phyloP scores from a whole-genome alignment of 1,140 invertebrate species.

The Xylocopa sonorina region DNA sequence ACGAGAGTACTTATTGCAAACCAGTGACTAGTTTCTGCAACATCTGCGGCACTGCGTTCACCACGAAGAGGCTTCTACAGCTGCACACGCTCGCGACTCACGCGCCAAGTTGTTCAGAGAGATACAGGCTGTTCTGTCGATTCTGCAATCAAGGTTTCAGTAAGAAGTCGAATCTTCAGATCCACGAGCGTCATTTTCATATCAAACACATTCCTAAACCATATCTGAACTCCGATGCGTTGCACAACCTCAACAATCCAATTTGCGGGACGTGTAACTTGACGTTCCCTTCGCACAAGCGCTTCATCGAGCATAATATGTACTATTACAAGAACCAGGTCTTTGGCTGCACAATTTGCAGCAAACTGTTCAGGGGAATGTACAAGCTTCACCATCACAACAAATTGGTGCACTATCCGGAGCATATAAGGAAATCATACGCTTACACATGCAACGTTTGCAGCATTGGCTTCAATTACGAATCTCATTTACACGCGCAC shows the following conservation, averaged over 20 bases:
- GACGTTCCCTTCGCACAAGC: slow-evolving; percentile 62
- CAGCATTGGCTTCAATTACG: slow-evolving; percentile 64
- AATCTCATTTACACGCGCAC: slow-evolving; percentile 65
- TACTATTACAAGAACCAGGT: slow-evolving; percentile 56
- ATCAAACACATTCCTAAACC: background rate
- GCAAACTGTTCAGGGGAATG: slow-evolving; percentile 62
- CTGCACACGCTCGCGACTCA: slow-evolving; percentile 54
- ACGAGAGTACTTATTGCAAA: slow-evolving; percentile 43
- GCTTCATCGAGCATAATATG: slow-evolving; percentile 54
- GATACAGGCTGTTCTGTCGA: slow-evolving; percentile 35
- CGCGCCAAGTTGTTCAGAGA: background rate
- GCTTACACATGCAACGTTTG: slow-evolving; percentile 61
- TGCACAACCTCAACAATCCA: no score
- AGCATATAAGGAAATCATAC: slow-evolving; percentile 23
- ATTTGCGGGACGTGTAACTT: slow-evolving; percentile 62
- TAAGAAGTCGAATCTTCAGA: slow-evolving; percentile 32
- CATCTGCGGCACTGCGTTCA: slow-evolving; percentile 55
- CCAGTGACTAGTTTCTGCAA: slow-evolving; percentile 34
- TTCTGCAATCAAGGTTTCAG: slow-evolving; percentile 65
- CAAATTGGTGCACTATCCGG: slow-evolving; percentile 60
- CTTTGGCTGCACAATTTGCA: slow-evolving; percentile 56
- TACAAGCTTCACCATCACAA: slow-evolving; percentile 63
- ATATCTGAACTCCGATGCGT: fast-evolving
- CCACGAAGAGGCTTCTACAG: slow-evolving; percentile 44
- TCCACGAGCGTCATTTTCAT: slow-evolving; percentile 61